Base-by-base conservation (phyloP, 1,140 invertebrate species). In the Mycetomoellerius zeteki region DNA sequence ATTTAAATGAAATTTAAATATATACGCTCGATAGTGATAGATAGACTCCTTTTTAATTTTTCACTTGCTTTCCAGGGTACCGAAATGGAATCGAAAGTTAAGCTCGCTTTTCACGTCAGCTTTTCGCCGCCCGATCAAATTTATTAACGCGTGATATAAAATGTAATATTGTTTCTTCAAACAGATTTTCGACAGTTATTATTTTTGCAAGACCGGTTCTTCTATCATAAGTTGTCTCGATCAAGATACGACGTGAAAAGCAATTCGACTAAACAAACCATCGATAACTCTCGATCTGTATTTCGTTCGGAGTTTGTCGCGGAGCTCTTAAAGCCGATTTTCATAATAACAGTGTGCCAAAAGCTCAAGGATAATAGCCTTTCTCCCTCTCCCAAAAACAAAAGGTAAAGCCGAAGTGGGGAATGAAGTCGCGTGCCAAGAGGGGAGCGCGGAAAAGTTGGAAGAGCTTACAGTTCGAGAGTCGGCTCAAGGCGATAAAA, bases 391-490 rank as follows among this genome's bases (percentile, higher is more conserved):
- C 8, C 16, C 37, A 43, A 71, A 62, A 62, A 33, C 27, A 62
- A 72, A 72, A 47, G 27, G 19, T 8, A 50, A 58, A 73, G 30
- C 12, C 14, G 8, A 60, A 19, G 43, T 43, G 62, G n/a, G 58
- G 33, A 58, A 37, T 2, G 1, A n/a, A 84, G n/a, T 73, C 37
- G 52, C 69, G 37, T 73, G 69, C 27, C 24, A 19, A 58, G 24
- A 62, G 2, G 24, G n/a, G 14, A 80, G 75, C 75, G 24, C 21
- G 43, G 72, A 85, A 30, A 62, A 85, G 69, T 62, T 82, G 52
- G 81, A 88, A 47, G 27, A 86, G 72, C 69, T 76, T 65, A n/a
- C 19, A 78, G 58, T 88, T 88, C 12, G 86, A 85, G 72, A 85
- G 69, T 85, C 81, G 27, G 52, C 78, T 88, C 33, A 76, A 71